These are phyloP conservation scores for Clarias laeviceps DNA, from an alignment of 2,797 vertebrate genomes.

Conservation along the genomic window DNA sequence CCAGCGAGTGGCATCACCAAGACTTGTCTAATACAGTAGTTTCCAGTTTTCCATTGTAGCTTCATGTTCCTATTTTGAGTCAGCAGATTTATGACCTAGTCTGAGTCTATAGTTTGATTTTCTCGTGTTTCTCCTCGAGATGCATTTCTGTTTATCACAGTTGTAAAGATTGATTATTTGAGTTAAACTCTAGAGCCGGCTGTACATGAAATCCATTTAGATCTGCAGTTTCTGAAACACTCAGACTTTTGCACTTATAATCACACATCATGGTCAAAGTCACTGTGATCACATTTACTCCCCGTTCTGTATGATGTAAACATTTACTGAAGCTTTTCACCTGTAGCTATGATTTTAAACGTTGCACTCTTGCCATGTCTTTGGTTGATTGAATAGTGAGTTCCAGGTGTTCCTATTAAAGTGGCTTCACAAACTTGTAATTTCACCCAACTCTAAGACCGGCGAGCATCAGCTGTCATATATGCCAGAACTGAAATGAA, in stretches of 20 bases:
- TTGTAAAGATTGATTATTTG: neutral
- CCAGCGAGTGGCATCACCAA: neutral
- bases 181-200: neutral
- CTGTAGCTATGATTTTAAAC: neutral
- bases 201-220: neutral
- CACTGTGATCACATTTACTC: neutral
- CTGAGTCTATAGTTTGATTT: neutral
- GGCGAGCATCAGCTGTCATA: neutral
- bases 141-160: neutral
- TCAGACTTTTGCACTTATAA: neutral
- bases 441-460: neutral
- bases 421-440: conserved; percentile 3
- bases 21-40: neutral
- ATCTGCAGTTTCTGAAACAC: neutral
- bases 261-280: neutral
- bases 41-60: neutral
- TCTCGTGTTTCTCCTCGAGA: neutral
- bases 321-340: neutral
- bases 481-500: neutral
- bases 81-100: neutral
- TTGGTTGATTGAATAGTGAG: neutral
- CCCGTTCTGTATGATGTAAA: neutral
- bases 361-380: neutral
- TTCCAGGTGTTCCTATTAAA: neutral
- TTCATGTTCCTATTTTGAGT: neutral